Conservation (phyloP, 1,140 invertebrate genomes). For the Lordiphosa collinella region DNA sequence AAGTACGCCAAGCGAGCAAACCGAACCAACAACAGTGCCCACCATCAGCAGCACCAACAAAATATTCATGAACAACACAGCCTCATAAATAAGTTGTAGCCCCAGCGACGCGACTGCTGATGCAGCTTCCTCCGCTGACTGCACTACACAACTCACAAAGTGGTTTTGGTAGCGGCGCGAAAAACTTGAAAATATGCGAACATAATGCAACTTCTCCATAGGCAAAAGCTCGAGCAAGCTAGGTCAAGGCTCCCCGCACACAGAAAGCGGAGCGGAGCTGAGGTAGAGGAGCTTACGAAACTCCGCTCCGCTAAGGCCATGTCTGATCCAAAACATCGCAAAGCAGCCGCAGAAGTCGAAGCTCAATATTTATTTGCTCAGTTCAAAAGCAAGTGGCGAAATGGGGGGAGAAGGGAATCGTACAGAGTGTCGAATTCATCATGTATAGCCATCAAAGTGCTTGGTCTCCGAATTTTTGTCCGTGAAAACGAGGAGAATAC, state of each 20-base stretch:
- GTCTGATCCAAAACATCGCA: no score
- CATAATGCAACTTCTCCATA: slow-evolving; percentile 1
- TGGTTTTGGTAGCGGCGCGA: slow-evolving; percentile 40
- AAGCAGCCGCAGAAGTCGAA: no score
- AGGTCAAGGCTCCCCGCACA: no score
- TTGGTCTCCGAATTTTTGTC: slow-evolving; percentile 12
- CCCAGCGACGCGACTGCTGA: slow-evolving; percentile 32
- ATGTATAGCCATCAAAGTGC: slow-evolving; percentile 26
- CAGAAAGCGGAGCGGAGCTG: no score
- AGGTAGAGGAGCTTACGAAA: no score
- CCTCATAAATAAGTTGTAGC: slow-evolving; percentile 59
- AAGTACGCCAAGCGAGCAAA: slow-evolving; percentile 24
- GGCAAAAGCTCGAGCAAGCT: no score
- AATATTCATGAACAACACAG: slow-evolving; percentile 60
- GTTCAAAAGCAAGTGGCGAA: slow-evolving; percentile 24
- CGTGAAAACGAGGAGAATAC: slow-evolving; percentile 8
- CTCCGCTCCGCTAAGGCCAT: no score
- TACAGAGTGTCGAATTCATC: slow-evolving; percentile 24
- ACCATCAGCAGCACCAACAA: slow-evolving; percentile 25
- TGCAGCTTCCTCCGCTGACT: slow-evolving; percentile 28
- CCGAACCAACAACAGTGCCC: slow-evolving; percentile 14
- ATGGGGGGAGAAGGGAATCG: slow-evolving; percentile 3
- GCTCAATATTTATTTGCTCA: slow-evolving; percentile 37
- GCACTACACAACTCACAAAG: slow-evolving; percentile 26
- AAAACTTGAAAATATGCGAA: slow-evolving; percentile 60